Evolutionary conservation across 2,113 vertebrate genomes (phyloP).

Genomic region (Labeo catla): DNA sequence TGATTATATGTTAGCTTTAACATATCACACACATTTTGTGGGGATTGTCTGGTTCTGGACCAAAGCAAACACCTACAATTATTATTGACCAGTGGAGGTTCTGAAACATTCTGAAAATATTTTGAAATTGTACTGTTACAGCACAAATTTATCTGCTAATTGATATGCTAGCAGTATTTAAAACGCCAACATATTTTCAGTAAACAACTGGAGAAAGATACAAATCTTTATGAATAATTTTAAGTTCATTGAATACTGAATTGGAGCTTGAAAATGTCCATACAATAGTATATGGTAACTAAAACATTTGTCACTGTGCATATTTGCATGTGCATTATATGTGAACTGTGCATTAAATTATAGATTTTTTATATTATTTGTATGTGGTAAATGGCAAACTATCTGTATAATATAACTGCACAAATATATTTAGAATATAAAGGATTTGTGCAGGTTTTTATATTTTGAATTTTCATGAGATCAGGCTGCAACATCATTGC

Average conservation of each 20-base stretch:
- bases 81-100: background rate
- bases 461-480: background rate
- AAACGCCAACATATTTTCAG: background rate
- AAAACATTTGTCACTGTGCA: background rate
- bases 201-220: background rate
- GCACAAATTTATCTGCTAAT: background rate
- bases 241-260: background rate
- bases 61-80: background rate
- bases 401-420: background rate
- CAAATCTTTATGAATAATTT: background rate
- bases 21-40: background rate
- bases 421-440: slow-evolving; percentile 2
- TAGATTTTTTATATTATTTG: background rate
- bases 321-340: background rate
- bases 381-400: background rate
- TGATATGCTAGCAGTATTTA: background rate
- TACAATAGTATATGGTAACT: background rate
- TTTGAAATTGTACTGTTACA: background rate
- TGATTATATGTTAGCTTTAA: background rate
- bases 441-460: background rate
- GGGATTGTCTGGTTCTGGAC: background rate
- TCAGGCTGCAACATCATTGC: background rate
- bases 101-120: background rate
- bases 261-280: background rate
- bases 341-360: background rate